Conservation (phyloP, 2,113 vertebrate genomes). For the Astur gentilis region DNA sequence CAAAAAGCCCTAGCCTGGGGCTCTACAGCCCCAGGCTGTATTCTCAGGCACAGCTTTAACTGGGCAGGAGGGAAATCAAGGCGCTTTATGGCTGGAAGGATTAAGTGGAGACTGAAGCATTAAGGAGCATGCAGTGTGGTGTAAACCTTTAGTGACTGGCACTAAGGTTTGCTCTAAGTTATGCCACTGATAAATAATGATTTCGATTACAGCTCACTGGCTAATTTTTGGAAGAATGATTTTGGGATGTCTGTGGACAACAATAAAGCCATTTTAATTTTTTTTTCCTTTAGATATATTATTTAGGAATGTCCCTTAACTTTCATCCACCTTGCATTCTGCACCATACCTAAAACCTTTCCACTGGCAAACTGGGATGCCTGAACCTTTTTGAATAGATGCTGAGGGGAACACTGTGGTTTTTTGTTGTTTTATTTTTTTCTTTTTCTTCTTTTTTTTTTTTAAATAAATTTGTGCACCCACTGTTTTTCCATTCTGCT, state of each 20-base stretch:
- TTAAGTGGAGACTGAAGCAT: neutral
- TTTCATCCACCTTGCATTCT: fast-evolving
- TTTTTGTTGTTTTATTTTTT: too few species aligned
- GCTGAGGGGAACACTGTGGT: neutral
- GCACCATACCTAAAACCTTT: neutral
- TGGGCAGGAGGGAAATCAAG: neutral
- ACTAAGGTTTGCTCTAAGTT: neutral
- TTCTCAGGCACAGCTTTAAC: too few species aligned
- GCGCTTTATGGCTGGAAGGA: neutral
- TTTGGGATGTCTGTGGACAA: neutral
- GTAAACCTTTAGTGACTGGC: neutral
- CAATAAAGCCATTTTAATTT: fast-evolving
- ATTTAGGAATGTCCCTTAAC: neutral
- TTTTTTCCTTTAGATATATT: neutral
- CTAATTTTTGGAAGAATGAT: fast-evolving
- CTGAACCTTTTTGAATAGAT: fast-evolving
- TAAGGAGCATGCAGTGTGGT: fast-evolving
- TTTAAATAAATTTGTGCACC: neutral
- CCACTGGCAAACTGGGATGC: fast-evolving
- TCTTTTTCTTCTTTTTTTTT: fast-evolving
- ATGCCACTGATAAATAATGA: neutral
- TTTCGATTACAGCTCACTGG: neutral
- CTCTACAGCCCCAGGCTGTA: neutral
- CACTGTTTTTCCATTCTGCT: neutral
- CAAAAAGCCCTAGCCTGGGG: neutral